Conservation (phyloP, 2,888 invertebrate species). For the Caenorhabditis japonica region DNA sequence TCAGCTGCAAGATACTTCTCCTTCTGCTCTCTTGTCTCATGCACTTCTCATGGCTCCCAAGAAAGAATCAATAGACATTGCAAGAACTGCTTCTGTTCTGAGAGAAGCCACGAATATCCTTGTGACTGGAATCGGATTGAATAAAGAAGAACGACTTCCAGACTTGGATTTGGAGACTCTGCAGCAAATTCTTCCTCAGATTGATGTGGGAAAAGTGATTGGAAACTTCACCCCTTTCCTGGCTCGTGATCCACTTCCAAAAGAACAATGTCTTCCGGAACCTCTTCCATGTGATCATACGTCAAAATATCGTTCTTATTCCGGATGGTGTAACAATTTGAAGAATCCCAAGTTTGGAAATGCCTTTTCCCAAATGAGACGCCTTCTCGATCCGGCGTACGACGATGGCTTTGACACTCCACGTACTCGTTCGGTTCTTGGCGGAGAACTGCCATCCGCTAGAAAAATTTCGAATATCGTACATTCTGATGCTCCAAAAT, state of each 20-base stretch:
- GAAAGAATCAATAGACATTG: conserved; percentile 74
- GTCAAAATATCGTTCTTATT: conserved; percentile 83
- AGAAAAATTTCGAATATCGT: conserved; percentile 69
- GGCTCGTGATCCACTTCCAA: conserved; percentile 58
- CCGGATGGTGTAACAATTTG: conserved; percentile 88
- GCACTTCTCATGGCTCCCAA: conserved; percentile 75
- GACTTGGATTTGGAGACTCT: conserved; percentile 71
- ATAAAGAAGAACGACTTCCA: conserved; percentile 69
- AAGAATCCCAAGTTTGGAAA: conserved; percentile 71
- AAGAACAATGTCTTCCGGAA: conserved; percentile 74
- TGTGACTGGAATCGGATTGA: conserved; percentile 71
- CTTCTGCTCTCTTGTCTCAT: conserved; percentile 70
- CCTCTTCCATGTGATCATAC: conserved; percentile 77
- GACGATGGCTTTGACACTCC: conserved; percentile 83
- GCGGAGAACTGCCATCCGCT: conserved; percentile 72
- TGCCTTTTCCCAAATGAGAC: conserved; percentile 72
- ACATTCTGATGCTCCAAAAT: conserved; percentile 67
- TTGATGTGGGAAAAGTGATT: conserved; percentile 72
- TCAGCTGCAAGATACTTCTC: conserved; percentile 36
- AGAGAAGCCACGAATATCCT: conserved; percentile 75
- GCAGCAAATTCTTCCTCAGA: conserved; percentile 72
- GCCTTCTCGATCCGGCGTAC: conserved; percentile 82
- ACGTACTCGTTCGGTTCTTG: conserved; percentile 62
- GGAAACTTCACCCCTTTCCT: conserved; percentile 74
- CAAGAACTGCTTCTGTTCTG: conserved; percentile 72